phyloP scores from a whole-genome alignment of 2,797 vertebrate species.

The Bryconaethiops microstoma region DNA sequence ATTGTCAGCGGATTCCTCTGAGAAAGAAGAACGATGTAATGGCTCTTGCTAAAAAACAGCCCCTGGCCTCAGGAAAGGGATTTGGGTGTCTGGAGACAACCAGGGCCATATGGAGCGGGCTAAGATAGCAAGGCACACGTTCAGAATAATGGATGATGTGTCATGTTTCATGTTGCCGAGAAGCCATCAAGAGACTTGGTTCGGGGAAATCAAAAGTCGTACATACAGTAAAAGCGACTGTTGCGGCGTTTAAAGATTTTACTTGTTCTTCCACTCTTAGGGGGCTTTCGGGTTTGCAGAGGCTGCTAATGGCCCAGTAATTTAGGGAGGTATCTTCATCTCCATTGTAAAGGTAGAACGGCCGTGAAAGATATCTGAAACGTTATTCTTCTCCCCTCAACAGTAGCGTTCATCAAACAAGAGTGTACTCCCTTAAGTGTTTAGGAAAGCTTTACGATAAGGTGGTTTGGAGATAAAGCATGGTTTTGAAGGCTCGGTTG shows the following conservation, averaged over 20 bases:
- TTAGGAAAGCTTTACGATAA: conserved; percentile 22
- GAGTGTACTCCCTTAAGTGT: conserved; percentile 14
- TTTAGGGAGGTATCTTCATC: conserved; percentile 42
- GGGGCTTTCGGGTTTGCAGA: conserved; percentile 47
- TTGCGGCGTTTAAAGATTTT: conserved; percentile 73
- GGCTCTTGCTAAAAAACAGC: conserved; percentile 80
- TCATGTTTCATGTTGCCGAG: conserved; percentile 85
- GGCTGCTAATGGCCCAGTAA: conserved; percentile 51
- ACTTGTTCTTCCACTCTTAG: conserved; percentile 60
- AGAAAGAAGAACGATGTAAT: conserved; percentile 79
- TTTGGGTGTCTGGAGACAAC: conserved; percentile 84
- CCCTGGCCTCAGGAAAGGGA: conserved; percentile 82
- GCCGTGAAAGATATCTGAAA: conserved; percentile 27
- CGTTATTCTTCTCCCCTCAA: conserved; percentile 8
- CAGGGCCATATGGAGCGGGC: conserved; percentile 83
- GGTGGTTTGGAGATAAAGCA: conserved; percentile 23
- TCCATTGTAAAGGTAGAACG: conserved; percentile 27
- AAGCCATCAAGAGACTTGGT: conserved; percentile 81
- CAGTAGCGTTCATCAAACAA: conserved; percentile 21
- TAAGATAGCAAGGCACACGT: conserved; percentile 79
- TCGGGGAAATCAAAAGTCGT: conserved; percentile 82
- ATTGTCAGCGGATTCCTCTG: conserved; percentile 77
- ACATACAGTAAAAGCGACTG: conserved; percentile 75
- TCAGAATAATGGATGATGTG: conserved; percentile 87
- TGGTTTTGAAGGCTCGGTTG: conserved; percentile 2